These are phyloP conservation scores for Pollenia angustigena DNA, from an alignment of 2,888 invertebrate species.

Conservation along the genomic window DNA sequence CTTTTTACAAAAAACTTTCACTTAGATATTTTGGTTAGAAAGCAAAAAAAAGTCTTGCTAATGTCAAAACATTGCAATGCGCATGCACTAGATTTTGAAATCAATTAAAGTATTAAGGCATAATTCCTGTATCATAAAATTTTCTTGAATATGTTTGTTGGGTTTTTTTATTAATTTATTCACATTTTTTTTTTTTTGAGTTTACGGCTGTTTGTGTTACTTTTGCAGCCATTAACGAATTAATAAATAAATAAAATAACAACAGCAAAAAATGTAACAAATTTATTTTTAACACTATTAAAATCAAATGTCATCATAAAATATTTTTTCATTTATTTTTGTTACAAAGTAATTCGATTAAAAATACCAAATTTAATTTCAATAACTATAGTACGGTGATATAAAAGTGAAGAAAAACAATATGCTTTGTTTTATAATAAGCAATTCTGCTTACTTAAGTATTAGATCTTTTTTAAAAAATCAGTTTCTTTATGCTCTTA, in stretches of 20 bases:
- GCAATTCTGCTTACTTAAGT: too few species aligned
- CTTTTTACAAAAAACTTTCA: too few species aligned
- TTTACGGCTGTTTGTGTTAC: conserved; percentile 12
- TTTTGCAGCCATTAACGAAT: conserved; percentile 56
- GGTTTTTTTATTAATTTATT: not conserved
- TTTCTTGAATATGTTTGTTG: not conserved
- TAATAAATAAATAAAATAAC: conserved; percentile 53
- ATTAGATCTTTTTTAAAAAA: too few species aligned
- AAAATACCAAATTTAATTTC: conserved; percentile 17
- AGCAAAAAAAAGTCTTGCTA: too few species aligned
- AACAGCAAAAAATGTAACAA: conserved; percentile 24
- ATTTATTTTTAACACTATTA: conserved; percentile 57
- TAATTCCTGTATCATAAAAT: not conserved
- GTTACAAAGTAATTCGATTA: conserved; percentile 36
- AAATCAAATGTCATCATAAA: conserved; percentile 57
- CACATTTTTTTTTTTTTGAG: not conserved
- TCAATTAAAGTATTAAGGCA: too few species aligned
- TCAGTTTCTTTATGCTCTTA: too few species aligned
- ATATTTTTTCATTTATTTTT: conserved; percentile 22
- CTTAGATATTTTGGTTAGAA: too few species aligned
- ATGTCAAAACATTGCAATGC: too few species aligned
- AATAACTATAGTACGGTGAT: not conserved
- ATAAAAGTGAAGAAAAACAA: too few species aligned
- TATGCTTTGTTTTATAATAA: too few species aligned
- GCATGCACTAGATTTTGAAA: too few species aligned